These are phyloP conservation scores for Aleiodes leptofemur DNA, from an alignment of 2,888 invertebrate genomes.

Conservation along the genomic window DNA sequence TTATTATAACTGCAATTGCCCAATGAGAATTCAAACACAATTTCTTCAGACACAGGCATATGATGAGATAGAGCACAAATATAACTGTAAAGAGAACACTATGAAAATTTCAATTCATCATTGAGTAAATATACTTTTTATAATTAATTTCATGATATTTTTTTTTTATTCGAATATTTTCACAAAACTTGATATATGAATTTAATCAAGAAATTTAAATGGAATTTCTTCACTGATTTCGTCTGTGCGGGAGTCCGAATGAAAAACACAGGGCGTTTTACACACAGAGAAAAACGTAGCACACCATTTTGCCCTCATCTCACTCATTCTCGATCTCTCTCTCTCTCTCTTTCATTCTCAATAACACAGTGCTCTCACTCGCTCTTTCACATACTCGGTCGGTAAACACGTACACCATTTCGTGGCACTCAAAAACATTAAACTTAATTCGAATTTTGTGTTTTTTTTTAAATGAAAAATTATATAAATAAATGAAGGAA, in stretches of 20 bases:
- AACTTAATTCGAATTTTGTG: not conserved
- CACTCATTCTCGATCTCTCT: constrained; percentile 23
- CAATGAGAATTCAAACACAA: constrained; percentile 6
- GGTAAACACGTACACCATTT: constrained; percentile 37
- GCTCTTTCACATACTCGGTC: constrained; percentile 12
- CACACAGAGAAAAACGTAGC: constrained; percentile 35
- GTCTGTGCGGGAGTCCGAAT: constrained; percentile 25
- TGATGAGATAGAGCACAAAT: not conserved
- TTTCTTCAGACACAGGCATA: not conserved
- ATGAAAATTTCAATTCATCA: too few relatives aligned
- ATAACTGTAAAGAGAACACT: too few relatives aligned
- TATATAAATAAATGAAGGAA: not conserved
- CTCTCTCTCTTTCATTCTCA: constrained; percentile 25
- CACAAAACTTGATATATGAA: too few relatives aligned
- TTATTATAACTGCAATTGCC: not conserved
- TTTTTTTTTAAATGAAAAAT: not conserved
- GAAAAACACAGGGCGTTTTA: constrained; percentile 45
- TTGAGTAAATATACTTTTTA: too few relatives aligned
- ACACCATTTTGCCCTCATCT: constrained; percentile 39
- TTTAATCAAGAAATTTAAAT: constrained; percentile 10
- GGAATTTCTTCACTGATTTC: too few relatives aligned
- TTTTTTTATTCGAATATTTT: too few relatives aligned
- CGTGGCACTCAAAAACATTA: constrained; percentile 34
- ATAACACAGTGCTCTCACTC: constrained; percentile 31
- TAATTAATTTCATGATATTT: too few relatives aligned